Evolutionary conservation across 37 sponge, comb jelly and placozoan species (phyloP), one percentile per base, ranked within the genome.

Genomic region (Cladorhizidae sp.): DNA sequence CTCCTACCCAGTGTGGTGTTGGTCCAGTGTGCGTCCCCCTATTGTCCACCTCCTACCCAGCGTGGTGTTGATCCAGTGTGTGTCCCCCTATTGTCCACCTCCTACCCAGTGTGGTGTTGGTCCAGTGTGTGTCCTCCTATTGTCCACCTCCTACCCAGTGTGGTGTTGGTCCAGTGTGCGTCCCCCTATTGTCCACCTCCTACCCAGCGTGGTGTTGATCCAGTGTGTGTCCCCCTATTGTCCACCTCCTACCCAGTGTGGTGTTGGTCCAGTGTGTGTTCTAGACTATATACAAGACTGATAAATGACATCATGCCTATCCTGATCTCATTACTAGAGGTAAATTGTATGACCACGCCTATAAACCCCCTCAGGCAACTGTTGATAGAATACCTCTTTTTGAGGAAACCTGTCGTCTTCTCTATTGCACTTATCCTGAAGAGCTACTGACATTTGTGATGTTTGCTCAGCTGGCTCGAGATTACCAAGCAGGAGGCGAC

Each of bases 391-490:
- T 67, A 33, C 87, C 74, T 40, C 85, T 81, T 12, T 90, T 86
- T 86, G 91, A 90, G 72, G 38, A 69, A 22, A 81, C 77, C 33
- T 90, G 91, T 67, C 73, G 87, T 20, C 87, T 90, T 0, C 83
- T 90, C 59, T 86, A 90, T 68, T 57, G 29, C 38, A n/a, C 51
- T 20, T 52, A 85, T 2, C 91, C 91, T 25, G 28, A 78, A 9
- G 83, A 90, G 62, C 78, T 90, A 51, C 39, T 74, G 26, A 31
- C 40, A 29, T 86, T 86, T 86, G 80, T 86, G 45, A 86, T 29
- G n/a, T 86, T 86, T 79, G 86, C 86, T 28, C 79, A 79, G 58
- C 72, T 86, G 20, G 86, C 68, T n/a, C 40, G 80, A 7, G 80
- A 86, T 42, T 45, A 64, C 42, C 86, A 86, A 43, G 77, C 75